Base-by-base conservation (phyloP, 2,888 invertebrate genomes). In the Pristionchus entomophagus region DNA sequence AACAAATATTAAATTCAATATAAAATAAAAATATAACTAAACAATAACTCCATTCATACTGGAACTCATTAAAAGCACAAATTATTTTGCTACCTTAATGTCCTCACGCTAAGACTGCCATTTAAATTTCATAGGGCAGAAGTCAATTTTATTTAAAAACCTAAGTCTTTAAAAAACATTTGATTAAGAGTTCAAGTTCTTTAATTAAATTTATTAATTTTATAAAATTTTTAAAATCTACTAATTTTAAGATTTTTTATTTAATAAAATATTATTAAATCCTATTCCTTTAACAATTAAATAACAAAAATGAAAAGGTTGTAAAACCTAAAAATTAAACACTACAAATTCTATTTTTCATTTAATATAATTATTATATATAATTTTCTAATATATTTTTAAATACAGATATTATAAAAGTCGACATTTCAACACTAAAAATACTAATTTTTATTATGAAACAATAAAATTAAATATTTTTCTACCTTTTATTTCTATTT, bases 21-120 rank as follows among this genome's bases (percentile, higher is more conserved):
- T 87, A 83, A 88, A 89, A 89, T 83, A 88, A 87, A 88, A 89
- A 89, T 69, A 89, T 86, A 88, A 89, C 88, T 87, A 89, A 90
- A 87, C 89, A 88, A 89, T 87, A 89, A 89, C 89, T 89, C 87
- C 96, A 92, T 96, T 96, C 96, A 96, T 96, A 94, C 96, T 94
- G 96, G 96, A 95, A 95, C 95, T 94, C 95, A 96, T 96, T 96
- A 96, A 96, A 96, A 95, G 96, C 95, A 96, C 96, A 95, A 96
- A 95, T 96, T 94, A 96, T 96, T 96, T 96, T 96, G 96, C 96
- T 96, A 96, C 96, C 96, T 96, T 96, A 95, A 96, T 95, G 96
- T 96, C 95, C 96, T 96, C 95, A 96, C 95, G 94, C 95, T 96
- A 96, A 96, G 95, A 96, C 96, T 95, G 96, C 96, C 95, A 95